Conservation (phyloP, 2,888 invertebrate species). For the Cenopis cana region DNA sequence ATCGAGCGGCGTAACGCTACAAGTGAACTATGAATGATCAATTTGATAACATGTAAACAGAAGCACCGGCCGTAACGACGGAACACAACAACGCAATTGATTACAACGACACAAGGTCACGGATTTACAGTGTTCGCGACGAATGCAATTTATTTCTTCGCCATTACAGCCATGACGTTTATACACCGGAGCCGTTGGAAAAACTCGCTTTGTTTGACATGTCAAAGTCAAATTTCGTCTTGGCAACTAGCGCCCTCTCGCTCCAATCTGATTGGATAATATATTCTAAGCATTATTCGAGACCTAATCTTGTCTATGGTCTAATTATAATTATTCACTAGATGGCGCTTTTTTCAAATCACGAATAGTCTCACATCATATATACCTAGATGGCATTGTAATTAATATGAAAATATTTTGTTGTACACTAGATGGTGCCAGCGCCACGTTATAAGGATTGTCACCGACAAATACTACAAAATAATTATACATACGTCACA, state of each 20-base stretch:
- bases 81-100: constrained; percentile 59
- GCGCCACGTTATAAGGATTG: neutral
- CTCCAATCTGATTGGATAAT: constrained; percentile 27
- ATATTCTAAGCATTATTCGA: constrained; percentile 24
- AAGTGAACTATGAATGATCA: constrained; percentile 55
- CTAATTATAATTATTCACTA: neutral
- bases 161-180: constrained; percentile 66
- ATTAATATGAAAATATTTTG: neutral
- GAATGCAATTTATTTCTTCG: constrained; percentile 62
- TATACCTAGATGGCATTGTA: constrained; percentile 11
- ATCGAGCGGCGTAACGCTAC: constrained; percentile 57
- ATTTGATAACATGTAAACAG: constrained; percentile 71
- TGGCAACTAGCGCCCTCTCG: constrained; percentile 42
- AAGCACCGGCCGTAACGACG: constrained; percentile 71
- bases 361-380: neutral
- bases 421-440: neutral
- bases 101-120: constrained; percentile 64
- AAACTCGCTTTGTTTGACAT: constrained; percentile 46
- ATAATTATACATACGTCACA: too few species aligned
- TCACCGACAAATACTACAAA: too few species aligned
- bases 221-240: constrained; percentile 41
- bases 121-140: constrained; percentile 57
- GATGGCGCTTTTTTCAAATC: constrained; percentile 17
- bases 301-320: constrained; percentile 38
- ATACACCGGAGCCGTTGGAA: constrained; percentile 53